phyloP scores from a whole-genome alignment of 2,797 vertebrate species.

The Nyctalus aviator region DNA sequence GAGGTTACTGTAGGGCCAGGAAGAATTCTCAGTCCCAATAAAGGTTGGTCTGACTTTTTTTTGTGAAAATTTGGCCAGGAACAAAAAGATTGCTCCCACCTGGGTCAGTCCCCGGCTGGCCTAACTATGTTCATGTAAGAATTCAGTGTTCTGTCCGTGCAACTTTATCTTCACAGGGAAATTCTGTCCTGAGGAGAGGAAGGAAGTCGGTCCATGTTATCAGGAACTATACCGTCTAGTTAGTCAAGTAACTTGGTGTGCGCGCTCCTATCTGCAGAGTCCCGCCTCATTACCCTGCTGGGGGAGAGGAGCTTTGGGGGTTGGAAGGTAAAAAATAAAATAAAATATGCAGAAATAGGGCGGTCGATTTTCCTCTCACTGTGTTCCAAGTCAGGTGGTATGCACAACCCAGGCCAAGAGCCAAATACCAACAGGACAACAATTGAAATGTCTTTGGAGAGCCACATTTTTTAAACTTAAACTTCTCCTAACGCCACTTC shows the following conservation, averaged over 20 bases:
- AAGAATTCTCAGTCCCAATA: neutral
- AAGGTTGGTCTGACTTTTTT: neutral
- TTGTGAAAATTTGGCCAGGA: constrained; percentile 37
- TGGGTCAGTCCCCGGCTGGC: neutral
- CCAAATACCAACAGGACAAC: too few species aligned
- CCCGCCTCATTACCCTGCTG: neutral
- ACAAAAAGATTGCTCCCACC: neutral
- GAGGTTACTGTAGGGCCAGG: neutral
- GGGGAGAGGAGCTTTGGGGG: rapidly evolving
- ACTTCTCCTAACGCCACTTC: too few species aligned
- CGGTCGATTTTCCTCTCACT: neutral
- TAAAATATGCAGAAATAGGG: neutral
- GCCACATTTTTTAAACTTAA: too few species aligned
- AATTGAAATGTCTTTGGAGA: too few species aligned
- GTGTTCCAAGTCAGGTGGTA: neutral
- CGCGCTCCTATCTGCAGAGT: neutral
- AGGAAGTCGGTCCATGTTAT: neutral
- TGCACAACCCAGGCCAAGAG: neutral
- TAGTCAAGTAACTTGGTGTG: neutral
- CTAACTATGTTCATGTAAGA: neutral
- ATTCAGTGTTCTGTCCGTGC: neutral
- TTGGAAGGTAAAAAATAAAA: neutral
- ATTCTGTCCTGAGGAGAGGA: neutral
- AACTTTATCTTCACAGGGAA: constrained; percentile 33
- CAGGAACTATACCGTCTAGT: neutral